phyloP scores from a whole-genome alignment of 2,113 vertebrate genomes.

The Ophiodon elongatus region DNA sequence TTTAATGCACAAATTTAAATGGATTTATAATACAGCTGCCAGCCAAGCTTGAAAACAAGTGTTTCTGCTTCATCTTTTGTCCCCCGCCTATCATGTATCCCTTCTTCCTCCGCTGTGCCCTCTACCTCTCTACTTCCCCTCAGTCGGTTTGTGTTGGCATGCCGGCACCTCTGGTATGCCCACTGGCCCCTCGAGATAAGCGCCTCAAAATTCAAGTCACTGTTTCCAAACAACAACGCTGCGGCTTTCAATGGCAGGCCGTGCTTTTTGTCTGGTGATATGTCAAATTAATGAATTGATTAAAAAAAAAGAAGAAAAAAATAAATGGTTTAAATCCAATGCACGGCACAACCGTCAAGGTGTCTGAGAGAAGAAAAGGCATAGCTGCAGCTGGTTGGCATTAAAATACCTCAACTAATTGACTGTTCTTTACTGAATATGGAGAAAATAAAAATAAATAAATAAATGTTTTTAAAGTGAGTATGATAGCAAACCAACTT shows the following conservation, averaged over 20 bases:
- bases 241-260: neutral
- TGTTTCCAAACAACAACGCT: constrained; percentile 22
- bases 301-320: neutral
- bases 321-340: neutral
- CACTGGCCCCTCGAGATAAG: constrained; percentile 53
- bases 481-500: constrained; percentile 9
- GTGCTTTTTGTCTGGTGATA: neutral
- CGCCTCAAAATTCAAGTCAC: constrained; percentile 21
- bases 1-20: constrained; percentile 48
- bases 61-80: constrained; percentile 37
- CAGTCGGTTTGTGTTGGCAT: constrained; percentile 57
- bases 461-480: neutral
- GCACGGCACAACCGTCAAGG: neutral
- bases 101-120: neutral
- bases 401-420: constrained; percentile 12
- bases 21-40: constrained; percentile 44
- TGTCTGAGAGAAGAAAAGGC: neutral
- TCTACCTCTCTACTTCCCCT: constrained; percentile 4
- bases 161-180: constrained; percentile 3
- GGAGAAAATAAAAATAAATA: neutral
- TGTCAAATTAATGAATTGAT: neutral
- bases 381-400: constrained; percentile 26
- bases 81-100: constrained; percentile 31
- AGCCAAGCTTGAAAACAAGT: constrained; percentile 60
- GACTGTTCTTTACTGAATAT: neutral